These are phyloP conservation scores for Emydocephalus ijimae DNA, from an alignment of 2,113 vertebrate species.

Conservation along the genomic window DNA sequence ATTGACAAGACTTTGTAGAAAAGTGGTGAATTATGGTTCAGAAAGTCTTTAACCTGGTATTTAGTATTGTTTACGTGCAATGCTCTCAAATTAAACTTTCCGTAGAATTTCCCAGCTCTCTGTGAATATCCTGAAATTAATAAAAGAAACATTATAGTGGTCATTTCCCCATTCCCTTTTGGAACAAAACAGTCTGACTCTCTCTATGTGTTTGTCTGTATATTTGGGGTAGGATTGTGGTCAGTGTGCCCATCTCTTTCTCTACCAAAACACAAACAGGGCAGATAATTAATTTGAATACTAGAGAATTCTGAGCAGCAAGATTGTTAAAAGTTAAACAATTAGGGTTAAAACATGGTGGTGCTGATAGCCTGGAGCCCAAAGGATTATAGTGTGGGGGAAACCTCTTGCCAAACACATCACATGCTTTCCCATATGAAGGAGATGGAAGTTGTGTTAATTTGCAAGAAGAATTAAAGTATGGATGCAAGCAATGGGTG, in stretches of 20 bases:
- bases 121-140: not conserved
- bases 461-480: not conserved
- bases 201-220: not conserved
- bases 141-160: not conserved
- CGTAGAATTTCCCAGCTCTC: not conserved
- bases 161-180: not conserved
- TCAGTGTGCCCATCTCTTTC: not conserved
- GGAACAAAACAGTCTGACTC: not conserved
- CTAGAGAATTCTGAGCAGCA: not conserved
- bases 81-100: not conserved
- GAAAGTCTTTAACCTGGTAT: not conserved
- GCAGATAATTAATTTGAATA: not conserved
- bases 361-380: not conserved
- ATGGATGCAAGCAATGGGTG: not conserved
- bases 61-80: not conserved
- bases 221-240: not conserved
- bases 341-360: not conserved
- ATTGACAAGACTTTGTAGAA: not conserved
- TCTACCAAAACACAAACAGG: not conserved
- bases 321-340: too few relatives aligned
- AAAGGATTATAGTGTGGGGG: not conserved
- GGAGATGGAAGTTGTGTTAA: not conserved
- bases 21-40: not conserved
- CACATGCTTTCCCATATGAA: not conserved
- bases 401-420: not conserved